Evolutionary conservation across 2,113 vertebrate genomes (phyloP).

Genomic region (Pteronura brasiliensis): DNA sequence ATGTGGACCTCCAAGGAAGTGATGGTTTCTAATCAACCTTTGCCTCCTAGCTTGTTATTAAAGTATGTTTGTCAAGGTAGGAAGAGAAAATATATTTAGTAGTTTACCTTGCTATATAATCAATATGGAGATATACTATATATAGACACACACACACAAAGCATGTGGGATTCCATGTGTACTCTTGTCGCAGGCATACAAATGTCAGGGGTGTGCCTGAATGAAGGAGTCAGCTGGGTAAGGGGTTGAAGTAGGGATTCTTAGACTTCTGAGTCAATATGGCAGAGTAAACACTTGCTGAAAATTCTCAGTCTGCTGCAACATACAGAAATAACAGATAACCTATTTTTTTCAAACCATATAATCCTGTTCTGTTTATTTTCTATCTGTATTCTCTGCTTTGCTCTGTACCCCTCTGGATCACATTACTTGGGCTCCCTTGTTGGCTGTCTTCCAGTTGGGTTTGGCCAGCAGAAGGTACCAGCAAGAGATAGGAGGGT

Average conservation of each 20-base stretch:
- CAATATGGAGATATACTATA: not conserved
- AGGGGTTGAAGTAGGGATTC: not conserved
- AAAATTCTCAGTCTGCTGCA: not conserved
- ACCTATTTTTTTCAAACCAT: not conserved
- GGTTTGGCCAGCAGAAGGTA: not conserved
- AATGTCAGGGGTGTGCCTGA: not conserved
- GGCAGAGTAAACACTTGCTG: not conserved
- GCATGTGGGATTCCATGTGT: not conserved
- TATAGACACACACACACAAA: not conserved
- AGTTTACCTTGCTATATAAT: not conserved
- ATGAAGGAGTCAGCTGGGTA: not conserved
- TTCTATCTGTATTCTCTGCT: not conserved
- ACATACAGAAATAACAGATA: not conserved
- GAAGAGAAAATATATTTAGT: not conserved
- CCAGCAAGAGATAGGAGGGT: not conserved
- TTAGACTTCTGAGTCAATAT: not conserved
- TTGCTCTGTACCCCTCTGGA: not conserved
- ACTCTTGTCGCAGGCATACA: not conserved
- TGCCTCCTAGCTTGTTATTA: not conserved
- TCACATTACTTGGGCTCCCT: not conserved
- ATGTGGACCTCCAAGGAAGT: not conserved
- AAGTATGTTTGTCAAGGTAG: not conserved
- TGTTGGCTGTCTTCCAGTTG: not conserved
- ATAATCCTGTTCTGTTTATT: not conserved
- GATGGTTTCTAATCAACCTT: not conserved